Evolutionary conservation across 2,113 vertebrate species (phyloP), one percentile per base, ranked within the genome.

Genomic region (Shinisaurus crocodilurus): DNA sequence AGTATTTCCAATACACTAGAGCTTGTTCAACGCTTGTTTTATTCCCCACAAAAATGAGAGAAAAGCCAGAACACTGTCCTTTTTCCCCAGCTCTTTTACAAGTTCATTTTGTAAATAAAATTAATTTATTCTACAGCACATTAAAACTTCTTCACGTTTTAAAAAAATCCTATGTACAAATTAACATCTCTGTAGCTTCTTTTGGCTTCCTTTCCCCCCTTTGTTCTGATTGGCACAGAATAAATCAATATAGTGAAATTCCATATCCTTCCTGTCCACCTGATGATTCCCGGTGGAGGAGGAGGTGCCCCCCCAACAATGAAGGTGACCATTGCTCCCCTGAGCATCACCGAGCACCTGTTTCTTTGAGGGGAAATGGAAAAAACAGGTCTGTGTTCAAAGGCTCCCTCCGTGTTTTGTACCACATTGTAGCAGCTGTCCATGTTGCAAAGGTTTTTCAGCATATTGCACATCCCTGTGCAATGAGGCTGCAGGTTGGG

Each of bases 101-200:
- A 91, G 91, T 90, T 63, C 43, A 57, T 82, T 93, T 91, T 92
- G 95, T 91, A 96, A 96, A 96, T 96, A 96, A 95, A 96, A 96
- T 95, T 95, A 95, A 94, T 95, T 95, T 96, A 96, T 95, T 96
- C 95, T 96, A 95, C 96, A 94, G 89, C 92, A 92, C 95, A 94
- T 95, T 95, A 96, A 85, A 94, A 95, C 93, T 94, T 93, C 92
- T 96, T 87, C 94, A 96, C 93, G 92, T 93, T 95, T 91, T 50
- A 5, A 43, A 69, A 89, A 90, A 85, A 67, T 18, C 1, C 75
- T 96, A 96, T 96, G 94, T 96, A 96, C 96, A 96, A 96, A 96
- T 95, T 34, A 93, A 96, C 91, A 95, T 54, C 65, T 94, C 94
- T 90, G 90, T 88, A 91, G 90, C 43, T 82, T 79, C 25, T 89